These are phyloP conservation scores for Rhinoptilus africanus DNA, from an alignment of 2,113 vertebrate genomes.

Conservation along the genomic window DNA sequence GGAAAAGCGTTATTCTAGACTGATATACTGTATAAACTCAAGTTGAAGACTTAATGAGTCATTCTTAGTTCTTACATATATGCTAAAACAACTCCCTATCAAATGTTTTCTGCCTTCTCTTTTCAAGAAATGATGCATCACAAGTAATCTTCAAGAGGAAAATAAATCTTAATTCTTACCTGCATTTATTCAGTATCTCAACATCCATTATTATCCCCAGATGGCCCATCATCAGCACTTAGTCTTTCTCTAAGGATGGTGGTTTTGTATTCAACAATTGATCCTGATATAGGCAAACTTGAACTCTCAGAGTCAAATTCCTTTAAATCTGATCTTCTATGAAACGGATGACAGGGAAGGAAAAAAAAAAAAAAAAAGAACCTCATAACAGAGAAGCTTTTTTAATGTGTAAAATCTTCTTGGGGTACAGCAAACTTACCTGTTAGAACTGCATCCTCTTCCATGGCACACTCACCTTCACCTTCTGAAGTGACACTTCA, in stretches of 20 bases:
- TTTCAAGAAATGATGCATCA: neutral
- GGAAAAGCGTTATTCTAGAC: neutral
- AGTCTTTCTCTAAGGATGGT: neutral
- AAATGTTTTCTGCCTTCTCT: neutral
- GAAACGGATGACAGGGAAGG: neutral
- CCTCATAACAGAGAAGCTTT: neutral
- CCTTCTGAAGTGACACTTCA: too few relatives aligned
- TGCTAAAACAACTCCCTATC: neutral
- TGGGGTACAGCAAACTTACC: neutral
- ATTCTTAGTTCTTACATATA: neutral
- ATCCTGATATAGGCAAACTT: neutral
- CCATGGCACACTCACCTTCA: fast-evolving
- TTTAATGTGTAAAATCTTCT: neutral
- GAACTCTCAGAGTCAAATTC: too few relatives aligned
- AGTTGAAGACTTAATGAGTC: neutral
- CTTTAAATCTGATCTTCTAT: neutral
- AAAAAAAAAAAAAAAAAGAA: too few relatives aligned
- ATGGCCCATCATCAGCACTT: neutral
- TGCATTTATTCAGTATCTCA: neutral
- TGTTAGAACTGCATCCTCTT: neutral
- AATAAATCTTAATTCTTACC: neutral
- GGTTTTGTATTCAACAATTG: neutral
- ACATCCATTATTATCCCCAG: neutral
- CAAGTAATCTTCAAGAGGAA: neutral
- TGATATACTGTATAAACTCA: neutral